Base-by-base conservation (phyloP, 1,140 invertebrate species). In the Campoletis sonorensis region DNA sequence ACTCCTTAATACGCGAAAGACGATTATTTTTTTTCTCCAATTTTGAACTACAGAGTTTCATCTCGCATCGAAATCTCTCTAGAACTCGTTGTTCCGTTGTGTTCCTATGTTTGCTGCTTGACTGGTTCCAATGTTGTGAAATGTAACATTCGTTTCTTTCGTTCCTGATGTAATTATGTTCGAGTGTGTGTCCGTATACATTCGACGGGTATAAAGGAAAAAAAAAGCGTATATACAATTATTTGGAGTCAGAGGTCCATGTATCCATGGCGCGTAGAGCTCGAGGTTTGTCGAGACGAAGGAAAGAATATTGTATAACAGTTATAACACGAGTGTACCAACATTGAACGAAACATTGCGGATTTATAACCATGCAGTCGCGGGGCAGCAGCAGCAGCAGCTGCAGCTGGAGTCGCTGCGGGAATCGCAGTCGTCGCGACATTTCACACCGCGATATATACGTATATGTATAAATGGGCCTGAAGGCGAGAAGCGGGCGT, bases 361-460 rank as follows among this genome's bases (percentile, higher is more conserved):
- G 40, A 45, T 45, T 10, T 13, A 45, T 8, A 11, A 10, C 8
- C 40, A 13, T 45, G 40, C 11, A 16, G 49, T 10, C 26, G 49
- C n/a, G n/a, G n/a, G n/a, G n/a, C n/a, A n/a, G n/a, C n/a, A n/a
- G n/a, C n/a, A n/a, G n/a, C n/a, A n/a, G n/a, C n/a, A n/a, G n/a
- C n/a, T n/a, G 68, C 79, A 80, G 79, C 79, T 80, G 79, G 33
- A 80, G 33, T 80, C 79, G 27, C 68, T 49, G 54, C 79, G 79
- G 79, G 79, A 80, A 72, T 80, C 79, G 73, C 18, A 77, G 16
- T 77, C 72, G 72, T 54, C 51, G 73, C 73, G 30, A 33, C 73
- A 21, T 37, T 58, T 77, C 61, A 61, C 73, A 77, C 61, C 54
- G 27, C 18, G 26, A 61, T 77, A 61, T 76, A 23, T 27, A 21